Base-by-base conservation (phyloP, 2,113 vertebrate genomes). In the Motacilla tschutschensis region DNA sequence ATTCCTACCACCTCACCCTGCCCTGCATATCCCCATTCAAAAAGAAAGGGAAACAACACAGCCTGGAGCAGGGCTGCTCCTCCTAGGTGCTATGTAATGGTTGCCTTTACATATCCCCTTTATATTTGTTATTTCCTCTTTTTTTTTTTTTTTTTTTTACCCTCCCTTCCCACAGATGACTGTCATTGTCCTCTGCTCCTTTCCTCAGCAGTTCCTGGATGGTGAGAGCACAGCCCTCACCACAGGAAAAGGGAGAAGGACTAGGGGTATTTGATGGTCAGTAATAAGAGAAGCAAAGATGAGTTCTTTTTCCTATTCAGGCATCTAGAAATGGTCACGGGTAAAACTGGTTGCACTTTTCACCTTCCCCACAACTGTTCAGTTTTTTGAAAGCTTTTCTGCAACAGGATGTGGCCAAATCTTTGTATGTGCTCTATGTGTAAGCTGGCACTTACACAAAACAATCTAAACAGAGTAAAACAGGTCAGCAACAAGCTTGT, bases 311-410 rank as follows among this genome's bases (percentile, higher is more conserved):
- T 4, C 40, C 47, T 62, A 25, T 66, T 76, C 38, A 44, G n/a
- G 13, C n/a, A 66, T 41, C 64, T 71, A 90, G 64, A 89, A 85
- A 57, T 41, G 14, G 18, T 63, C 57, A 69, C 0, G 0, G 44
- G 60, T 86, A 35, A 78, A 77, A 91, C 15, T 53, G 69, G 41
- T 71, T 85, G 65, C 58, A 88, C 62, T 90, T 90, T 92, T 82
- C 48, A 85, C 79, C 76, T 92, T 87, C 53, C 38, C 36, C 50
- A 57, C 14, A 63, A 66, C 48, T 57, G 38, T 57, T 35, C 26
- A 1, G 14, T 51, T 74, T 74, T 78, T 83, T 60, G 38, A 79
- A 65, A 85, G 17, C 6, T 87, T 82, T 83, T 88, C 65, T 62
- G 36, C 40, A 70, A 24, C 29, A 72, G 65, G 65, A 83, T 88